phyloP scores from a whole-genome alignment of 2,113 vertebrate species.

The Cyprinus carpio region DNA sequence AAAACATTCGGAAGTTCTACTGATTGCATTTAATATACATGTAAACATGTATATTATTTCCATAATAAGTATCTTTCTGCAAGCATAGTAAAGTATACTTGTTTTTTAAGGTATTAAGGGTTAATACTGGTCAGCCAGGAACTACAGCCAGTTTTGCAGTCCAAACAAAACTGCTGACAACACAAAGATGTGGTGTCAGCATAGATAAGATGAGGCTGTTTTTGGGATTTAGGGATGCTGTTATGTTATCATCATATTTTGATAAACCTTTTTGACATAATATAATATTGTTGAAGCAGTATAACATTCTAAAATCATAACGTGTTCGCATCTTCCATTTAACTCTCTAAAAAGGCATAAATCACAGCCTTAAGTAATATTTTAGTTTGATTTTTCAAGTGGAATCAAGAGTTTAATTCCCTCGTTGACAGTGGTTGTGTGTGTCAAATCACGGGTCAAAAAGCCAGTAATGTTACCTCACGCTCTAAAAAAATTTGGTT shows the following conservation, averaged over 20 bases:
- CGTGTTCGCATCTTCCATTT: not conserved
- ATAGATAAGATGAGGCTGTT: not conserved
- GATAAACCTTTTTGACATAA: not conserved
- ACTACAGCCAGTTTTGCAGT: not conserved
- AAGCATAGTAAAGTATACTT: not conserved
- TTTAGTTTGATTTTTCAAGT: not conserved
- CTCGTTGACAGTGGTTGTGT: not conserved
- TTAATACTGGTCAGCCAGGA: not conserved
- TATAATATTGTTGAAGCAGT: not conserved
- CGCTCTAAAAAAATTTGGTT: conserved; percentile 1
- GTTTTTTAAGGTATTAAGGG: not conserved
- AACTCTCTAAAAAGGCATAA: not conserved
- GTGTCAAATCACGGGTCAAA: not conserved
- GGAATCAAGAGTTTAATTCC: conserved; percentile 8
- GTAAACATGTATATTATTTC: not conserved
- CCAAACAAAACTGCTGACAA: conserved; percentile 5
- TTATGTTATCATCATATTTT: conserved; percentile 1
- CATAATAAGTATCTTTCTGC: not conserved
- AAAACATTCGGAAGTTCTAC: not conserved
- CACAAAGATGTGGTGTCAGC: not conserved
- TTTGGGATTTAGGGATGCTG: not conserved
- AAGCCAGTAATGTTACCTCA: not conserved
- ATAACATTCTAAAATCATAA: not conserved
- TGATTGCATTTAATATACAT: not conserved
- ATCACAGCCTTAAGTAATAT: not conserved